Conservation (phyloP, 2,797 vertebrate genomes). For the Alca torda region DNA sequence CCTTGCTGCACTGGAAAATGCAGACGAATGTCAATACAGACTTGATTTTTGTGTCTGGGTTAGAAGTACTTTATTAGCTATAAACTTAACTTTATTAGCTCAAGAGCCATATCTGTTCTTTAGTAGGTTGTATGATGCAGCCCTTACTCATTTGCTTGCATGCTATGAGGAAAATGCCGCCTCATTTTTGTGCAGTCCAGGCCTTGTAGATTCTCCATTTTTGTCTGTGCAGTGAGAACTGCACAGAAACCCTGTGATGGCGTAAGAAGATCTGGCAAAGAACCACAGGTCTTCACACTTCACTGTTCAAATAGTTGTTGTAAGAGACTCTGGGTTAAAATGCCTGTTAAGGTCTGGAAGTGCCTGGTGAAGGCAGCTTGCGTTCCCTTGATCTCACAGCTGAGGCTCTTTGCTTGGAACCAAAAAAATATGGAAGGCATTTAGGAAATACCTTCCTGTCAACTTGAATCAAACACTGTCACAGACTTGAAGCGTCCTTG, state of each 20-base stretch:
- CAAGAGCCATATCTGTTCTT: fast-evolving
- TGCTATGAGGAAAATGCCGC: background rate
- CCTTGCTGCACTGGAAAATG: background rate
- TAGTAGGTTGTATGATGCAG: background rate
- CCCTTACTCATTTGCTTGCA: background rate
- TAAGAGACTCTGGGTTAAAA: background rate
- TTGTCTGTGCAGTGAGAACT: background rate
- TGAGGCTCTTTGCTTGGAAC: background rate
- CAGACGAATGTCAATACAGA: background rate
- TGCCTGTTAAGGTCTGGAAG: background rate
- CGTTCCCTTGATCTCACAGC: background rate
- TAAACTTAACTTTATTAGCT: background rate
- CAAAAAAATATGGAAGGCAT: background rate
- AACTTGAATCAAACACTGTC: background rate
- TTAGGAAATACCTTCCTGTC: background rate
- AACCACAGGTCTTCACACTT: background rate
- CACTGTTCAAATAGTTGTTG: background rate
- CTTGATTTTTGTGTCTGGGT: background rate
- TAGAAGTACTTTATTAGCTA: background rate
- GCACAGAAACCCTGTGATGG: background rate
- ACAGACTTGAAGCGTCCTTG: background rate
- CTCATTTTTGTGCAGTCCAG: background rate
- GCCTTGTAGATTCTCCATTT: background rate
- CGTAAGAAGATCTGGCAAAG: background rate
- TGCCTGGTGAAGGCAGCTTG: background rate